Evolutionary conservation across 2,797 vertebrate species (phyloP).

Genomic region (Cyprinella venusta): DNA sequence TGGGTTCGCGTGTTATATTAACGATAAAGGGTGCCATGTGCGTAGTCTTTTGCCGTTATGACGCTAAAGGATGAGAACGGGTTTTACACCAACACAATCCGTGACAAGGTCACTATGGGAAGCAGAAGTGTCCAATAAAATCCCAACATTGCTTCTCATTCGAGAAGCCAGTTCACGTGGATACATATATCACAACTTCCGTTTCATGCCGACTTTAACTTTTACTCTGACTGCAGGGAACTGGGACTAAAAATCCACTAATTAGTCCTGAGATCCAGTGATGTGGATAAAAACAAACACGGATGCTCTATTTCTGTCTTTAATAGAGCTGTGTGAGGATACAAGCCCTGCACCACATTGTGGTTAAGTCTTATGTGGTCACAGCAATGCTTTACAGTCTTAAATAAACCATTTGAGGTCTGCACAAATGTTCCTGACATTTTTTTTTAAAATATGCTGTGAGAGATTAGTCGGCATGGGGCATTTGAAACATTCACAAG

Average conservation of each 20-base stretch:
- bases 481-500: neutral
- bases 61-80: too few relatives aligned
- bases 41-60: too few relatives aligned
- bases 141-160: too few relatives aligned
- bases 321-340: constrained; percentile 16
- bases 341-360: neutral
- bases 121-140: too few relatives aligned
- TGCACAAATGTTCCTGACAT: constrained; percentile 5
- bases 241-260: constrained; percentile 28
- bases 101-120: too few relatives aligned
- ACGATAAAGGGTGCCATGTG: too few relatives aligned
- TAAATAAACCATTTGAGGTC: constrained; percentile 1
- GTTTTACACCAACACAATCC: too few relatives aligned
- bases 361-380: neutral
- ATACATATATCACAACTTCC: neutral
- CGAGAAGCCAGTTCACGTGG: too few relatives aligned
- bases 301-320: constrained; percentile 4
- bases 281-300: constrained; percentile 24
- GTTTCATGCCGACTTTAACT: neutral
- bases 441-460: neutral
- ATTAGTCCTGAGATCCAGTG: constrained; percentile 18
- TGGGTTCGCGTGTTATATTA: too few relatives aligned
- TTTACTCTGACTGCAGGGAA: constrained; percentile 10
- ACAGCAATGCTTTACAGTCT: neutral
- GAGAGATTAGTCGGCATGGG: constrained; percentile 4